Conservation (phyloP, 2,797 vertebrate genomes). For the Lutjanus campechanus region DNA sequence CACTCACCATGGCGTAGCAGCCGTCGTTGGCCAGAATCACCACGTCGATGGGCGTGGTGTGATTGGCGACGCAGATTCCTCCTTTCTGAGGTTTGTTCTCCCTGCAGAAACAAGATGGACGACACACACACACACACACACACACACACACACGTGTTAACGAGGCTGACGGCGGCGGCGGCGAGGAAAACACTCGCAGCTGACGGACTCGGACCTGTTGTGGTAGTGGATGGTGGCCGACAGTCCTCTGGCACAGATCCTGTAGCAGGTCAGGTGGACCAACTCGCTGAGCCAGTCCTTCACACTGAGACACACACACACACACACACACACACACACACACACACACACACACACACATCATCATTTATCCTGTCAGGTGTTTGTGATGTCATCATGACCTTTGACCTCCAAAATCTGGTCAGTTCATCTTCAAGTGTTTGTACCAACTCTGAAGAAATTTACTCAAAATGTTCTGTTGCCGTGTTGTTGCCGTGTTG, state of each 20-base stretch:
- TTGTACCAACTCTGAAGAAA: too few relatives aligned
- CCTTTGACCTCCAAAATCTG: too few relatives aligned
- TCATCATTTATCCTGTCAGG: too few relatives aligned
- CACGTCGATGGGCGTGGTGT: conserved; percentile 95
- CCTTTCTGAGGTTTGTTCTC: conserved; percentile 94
- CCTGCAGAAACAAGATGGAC: conserved; percentile 77
- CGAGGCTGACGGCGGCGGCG: too few relatives aligned
- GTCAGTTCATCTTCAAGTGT: too few relatives aligned
- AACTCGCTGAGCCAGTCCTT: conserved; percentile 92
- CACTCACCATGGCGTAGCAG: conserved; percentile 96
- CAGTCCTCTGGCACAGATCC: conserved; percentile 93
- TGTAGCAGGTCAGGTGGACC: conserved; percentile 93
- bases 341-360: too few relatives aligned
- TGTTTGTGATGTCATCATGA: too few relatives aligned
- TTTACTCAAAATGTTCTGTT: too few relatives aligned
- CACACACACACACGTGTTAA: too few relatives aligned
- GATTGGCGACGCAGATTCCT: conserved; percentile 97
- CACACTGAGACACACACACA: conserved; percentile 80
- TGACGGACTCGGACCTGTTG: conserved; percentile 89
- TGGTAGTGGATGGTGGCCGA: conserved; percentile 94
- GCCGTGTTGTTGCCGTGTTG: too few relatives aligned
- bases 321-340: too few relatives aligned
- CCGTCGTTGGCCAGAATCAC: conserved; percentile 96
- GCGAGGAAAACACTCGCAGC: neutral
- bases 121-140: too few relatives aligned